Evolutionary conservation across 2,113 vertebrate species (phyloP).

Genomic region (Atrichornis clamosus): DNA sequence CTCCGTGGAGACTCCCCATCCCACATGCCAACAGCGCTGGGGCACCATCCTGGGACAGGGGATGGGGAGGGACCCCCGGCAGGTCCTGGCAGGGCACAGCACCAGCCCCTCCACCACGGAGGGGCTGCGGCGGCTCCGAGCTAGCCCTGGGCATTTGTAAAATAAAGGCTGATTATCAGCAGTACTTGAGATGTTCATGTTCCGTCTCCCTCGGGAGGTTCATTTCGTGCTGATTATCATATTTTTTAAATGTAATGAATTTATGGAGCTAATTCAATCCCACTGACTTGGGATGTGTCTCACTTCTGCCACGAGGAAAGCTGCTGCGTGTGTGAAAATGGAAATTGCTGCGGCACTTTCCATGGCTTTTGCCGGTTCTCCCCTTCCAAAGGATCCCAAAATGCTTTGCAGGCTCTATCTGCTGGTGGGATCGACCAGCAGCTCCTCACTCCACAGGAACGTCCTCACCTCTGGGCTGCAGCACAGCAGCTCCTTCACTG

Average conservation of each 20-base stretch:
- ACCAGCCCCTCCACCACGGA: not conserved
- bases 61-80: accelerated
- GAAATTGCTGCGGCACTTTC: conserved; percentile 53
- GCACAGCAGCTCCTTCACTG: not conserved
- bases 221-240: conserved; percentile 62
- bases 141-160: conserved; percentile 52
- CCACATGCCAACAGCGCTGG: accelerated
- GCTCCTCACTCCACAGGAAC: not conserved
- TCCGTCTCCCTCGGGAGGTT: conserved; percentile 48
- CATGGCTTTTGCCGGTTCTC: not conserved
- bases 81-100: not conserved
- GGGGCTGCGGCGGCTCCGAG: not conserved
- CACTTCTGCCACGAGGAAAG: conserved; percentile 42
- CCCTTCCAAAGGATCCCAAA: not conserved
- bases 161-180: conserved; percentile 64
- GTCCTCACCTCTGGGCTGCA: conserved; percentile 4
- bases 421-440: not conserved
- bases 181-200: conserved; percentile 58
- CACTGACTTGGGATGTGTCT: conserved; percentile 43
- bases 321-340: conserved; percentile 45
- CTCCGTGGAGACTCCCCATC: not conserved
- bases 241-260: conserved; percentile 66
- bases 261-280: conserved; percentile 66
- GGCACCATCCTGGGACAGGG: accelerated
- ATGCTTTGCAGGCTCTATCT: conserved; percentile 35